These are phyloP conservation scores for Verasper variegatus DNA, from an alignment of 2,113 vertebrate species.

Conservation along the genomic window DNA sequence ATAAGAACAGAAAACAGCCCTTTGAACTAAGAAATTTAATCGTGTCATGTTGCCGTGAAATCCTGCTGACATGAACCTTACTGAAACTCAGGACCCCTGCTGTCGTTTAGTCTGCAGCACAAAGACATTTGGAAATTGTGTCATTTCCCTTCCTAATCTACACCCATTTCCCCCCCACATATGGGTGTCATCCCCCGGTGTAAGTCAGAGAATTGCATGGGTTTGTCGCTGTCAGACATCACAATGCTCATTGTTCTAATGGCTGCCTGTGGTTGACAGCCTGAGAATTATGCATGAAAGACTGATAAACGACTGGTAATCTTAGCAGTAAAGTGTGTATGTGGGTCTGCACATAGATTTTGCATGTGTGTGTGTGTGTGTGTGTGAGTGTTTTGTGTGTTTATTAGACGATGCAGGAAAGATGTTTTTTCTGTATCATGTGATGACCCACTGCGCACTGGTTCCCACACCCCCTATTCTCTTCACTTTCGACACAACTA, in stretches of 20 bases:
- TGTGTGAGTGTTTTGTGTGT: background rate
- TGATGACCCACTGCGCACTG: conserved; percentile 23
- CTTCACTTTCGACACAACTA: conserved; percentile 27
- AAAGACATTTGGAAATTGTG: conserved; percentile 68
- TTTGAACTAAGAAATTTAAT: background rate
- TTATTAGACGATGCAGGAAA: background rate
- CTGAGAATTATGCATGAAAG: conserved; percentile 41
- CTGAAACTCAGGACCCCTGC: conserved; percentile 24
- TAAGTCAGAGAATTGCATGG: conserved; percentile 60
- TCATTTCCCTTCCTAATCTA: conserved; percentile 75
- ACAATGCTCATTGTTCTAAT: conserved; percentile 78
- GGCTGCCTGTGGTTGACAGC: conserved; percentile 50
- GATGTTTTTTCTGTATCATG: background rate
- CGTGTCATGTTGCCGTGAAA: conserved; percentile 7
- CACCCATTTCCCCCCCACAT: conserved; percentile 58
- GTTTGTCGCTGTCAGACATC: conserved; percentile 65
- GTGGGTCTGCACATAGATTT: background rate
- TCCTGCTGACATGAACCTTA: conserved; percentile 7
- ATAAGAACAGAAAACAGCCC: background rate
- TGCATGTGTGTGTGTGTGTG: background rate
- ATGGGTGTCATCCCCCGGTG: conserved; percentile 71
- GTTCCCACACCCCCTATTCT: conserved; percentile 32
- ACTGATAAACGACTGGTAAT: conserved; percentile 32
- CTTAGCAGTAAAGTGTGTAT: conserved; percentile 13
- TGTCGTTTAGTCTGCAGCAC: conserved; percentile 46